These are phyloP conservation scores for Psittacula cyanocephala DNA, from an alignment of 2,113 vertebrate species.

Conservation along the genomic window DNA sequence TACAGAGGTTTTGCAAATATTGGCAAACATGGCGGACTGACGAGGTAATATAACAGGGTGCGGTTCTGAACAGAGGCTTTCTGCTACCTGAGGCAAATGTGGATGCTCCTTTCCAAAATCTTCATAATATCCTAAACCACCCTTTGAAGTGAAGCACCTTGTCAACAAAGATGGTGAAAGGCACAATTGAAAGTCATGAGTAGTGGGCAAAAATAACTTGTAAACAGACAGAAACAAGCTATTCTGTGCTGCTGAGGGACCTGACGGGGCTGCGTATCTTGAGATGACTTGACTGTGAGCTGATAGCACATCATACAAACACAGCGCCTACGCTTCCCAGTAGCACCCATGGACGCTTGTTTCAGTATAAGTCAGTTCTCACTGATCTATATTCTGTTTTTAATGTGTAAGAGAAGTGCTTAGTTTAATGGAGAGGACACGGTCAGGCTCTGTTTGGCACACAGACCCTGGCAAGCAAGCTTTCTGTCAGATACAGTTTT, in stretches of 20 bases:
- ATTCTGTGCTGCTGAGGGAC: neutral
- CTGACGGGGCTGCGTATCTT: neutral
- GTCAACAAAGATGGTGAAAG: neutral
- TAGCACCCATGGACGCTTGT: accelerated
- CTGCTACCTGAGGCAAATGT: neutral
- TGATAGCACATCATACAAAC: neutral
- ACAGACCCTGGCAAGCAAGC: neutral
- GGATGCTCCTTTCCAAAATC: neutral
- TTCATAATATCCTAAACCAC: neutral
- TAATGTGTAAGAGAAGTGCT: neutral
- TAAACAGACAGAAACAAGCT: neutral
- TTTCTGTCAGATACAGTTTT: neutral
- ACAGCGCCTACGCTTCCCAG: accelerated
- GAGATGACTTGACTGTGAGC: neutral
- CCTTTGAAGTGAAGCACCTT: neutral
- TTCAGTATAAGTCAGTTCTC: neutral
- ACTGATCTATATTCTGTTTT: neutral
- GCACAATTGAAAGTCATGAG: neutral
- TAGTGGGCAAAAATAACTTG: neutral
- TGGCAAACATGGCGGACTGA: accelerated
- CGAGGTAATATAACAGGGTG: neutral
- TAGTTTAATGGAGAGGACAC: neutral
- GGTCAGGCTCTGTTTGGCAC: neutral
- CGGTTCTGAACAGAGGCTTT: neutral
- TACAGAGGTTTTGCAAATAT: neutral